These are phyloP conservation scores for Gallinago undulata DNA, from an alignment of 2,113 vertebrate genomes.

Conservation along the genomic window DNA sequence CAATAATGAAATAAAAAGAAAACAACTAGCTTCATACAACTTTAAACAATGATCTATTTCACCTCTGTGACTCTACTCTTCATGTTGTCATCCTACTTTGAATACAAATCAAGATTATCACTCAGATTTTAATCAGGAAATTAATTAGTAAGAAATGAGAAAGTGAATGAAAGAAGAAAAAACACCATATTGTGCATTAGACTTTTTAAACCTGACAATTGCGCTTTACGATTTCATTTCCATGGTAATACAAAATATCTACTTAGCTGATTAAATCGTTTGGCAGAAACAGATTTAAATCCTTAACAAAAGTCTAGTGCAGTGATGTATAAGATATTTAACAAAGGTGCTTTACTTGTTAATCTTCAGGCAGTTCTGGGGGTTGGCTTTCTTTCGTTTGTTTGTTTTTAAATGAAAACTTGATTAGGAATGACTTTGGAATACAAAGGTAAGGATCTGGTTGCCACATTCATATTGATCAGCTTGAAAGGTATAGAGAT, in stretches of 20 bases:
- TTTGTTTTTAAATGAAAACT: neutral
- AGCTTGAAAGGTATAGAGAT: neutral
- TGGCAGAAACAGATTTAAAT: conserved; percentile 5
- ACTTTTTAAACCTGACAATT: conserved; percentile 13
- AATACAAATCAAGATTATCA: conserved; percentile 11
- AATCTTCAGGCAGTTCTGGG: neutral
- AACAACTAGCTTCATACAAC: neutral
- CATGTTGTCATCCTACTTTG: neutral
- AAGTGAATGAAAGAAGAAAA: neutral
- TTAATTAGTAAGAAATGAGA: conserved; percentile 27
- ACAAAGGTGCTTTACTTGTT: neutral
- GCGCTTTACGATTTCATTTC: conserved; percentile 19
- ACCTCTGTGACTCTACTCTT: neutral
- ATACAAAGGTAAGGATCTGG: neutral
- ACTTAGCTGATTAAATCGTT: neutral
- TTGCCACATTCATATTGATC: neutral
- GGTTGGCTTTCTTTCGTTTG: neutral
- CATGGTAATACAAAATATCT: neutral
- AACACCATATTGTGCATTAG: neutral
- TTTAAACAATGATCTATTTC: neutral
- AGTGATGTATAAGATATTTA: neutral
- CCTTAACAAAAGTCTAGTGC: neutral
- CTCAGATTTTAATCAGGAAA: neutral
- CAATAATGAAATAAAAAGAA: neutral
- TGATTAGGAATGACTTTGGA: neutral